phyloP scores from a whole-genome alignment of 1,140 invertebrate genomes.

The Dinoponera quadriceps region DNA sequence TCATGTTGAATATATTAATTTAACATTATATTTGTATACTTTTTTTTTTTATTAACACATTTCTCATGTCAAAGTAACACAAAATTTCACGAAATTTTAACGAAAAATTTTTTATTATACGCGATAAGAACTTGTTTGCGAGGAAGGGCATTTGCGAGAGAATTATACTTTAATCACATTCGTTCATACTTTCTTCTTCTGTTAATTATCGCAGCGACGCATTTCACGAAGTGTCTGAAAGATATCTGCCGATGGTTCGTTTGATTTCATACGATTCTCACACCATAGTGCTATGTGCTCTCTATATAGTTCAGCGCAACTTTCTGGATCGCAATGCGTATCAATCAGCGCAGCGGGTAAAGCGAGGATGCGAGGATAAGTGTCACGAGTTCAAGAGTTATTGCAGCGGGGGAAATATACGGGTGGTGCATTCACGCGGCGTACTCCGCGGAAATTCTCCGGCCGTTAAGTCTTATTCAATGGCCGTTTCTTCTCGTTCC shows the following conservation, averaged over 20 bases:
- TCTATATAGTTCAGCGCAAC: background rate
- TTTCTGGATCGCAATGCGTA: slow-evolving; percentile 6
- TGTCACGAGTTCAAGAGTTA: slow-evolving; percentile 31
- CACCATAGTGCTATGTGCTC: background rate
- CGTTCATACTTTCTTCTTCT: no score
- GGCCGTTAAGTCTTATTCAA: slow-evolving; percentile 34
- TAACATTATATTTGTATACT: no score
- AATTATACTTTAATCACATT: no score
- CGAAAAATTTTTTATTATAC: no score
- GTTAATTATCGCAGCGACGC: no score
- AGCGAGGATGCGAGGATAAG: slow-evolving; percentile 30
- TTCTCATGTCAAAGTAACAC: no score
- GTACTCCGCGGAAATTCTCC: slow-evolving; percentile 18
- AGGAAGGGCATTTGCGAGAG: no score
- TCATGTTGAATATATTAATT: no score
- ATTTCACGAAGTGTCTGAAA: no score
- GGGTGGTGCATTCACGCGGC: slow-evolving; percentile 9
- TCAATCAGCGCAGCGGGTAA: slow-evolving; percentile 34
- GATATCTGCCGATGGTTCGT: background rate
- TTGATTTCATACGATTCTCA: background rate
- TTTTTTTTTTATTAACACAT: no score
- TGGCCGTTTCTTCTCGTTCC: background rate
- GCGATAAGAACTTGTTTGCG: no score
- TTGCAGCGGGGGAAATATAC: slow-evolving; percentile 21
- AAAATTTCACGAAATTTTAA: no score